These are phyloP conservation scores for Zoanthus sansibaricus DNA, from an alignment of 92 coral and sea anemone genomes.

Conservation along the genomic window DNA sequence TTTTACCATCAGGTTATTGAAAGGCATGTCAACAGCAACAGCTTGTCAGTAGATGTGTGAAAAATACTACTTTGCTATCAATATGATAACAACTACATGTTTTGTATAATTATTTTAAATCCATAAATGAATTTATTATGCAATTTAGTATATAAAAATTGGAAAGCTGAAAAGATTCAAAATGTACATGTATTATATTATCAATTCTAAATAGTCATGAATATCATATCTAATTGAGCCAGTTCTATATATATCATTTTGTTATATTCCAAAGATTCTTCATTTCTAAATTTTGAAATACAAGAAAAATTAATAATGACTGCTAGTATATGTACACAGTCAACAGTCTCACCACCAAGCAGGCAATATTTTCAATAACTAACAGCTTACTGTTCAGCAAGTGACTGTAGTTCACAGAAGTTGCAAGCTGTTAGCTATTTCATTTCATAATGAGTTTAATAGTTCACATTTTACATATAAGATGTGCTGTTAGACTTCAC, in stretches of 20 bases:
- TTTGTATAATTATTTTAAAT: conserved; percentile 6
- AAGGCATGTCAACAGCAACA: conserved; percentile 17
- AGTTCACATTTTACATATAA: neutral
- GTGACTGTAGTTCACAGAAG: too few relatives aligned
- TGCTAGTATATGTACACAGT: neutral
- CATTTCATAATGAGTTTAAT: too few relatives aligned
- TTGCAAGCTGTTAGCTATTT: too few relatives aligned
- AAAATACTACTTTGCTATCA: neutral
- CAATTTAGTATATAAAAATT: neutral
- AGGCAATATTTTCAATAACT: neutral
- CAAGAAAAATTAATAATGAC: neutral
- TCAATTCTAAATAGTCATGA: neutral
- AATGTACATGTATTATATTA: neutral
- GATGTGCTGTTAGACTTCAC: neutral
- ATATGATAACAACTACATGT: neutral
- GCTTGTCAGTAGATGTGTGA: conserved; percentile 19
- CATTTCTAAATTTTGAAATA: neutral
- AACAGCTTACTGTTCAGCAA: too few relatives aligned
- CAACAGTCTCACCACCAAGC: neutral
- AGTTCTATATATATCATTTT: neutral
- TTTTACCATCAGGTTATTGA: conserved; percentile 8
- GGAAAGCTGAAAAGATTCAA: neutral
- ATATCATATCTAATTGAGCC: neutral
- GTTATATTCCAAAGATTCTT: neutral
- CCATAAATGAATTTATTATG: neutral